phyloP scores from a whole-genome alignment of 53 echinoderm and acorn worm genomes.

The Crossaster papposus region DNA sequence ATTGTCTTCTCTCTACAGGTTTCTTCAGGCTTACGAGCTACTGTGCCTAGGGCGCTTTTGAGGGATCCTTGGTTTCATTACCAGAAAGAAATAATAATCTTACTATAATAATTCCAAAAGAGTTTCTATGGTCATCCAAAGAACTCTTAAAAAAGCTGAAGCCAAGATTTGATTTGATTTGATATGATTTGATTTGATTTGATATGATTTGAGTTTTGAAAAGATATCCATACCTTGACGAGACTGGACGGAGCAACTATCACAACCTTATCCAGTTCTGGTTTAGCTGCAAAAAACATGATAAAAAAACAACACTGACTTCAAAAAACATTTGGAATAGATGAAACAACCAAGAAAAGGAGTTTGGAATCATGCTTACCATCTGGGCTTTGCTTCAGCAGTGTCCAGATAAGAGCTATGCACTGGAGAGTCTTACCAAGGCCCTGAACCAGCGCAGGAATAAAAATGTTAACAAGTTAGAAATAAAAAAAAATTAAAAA shows the following conservation, averaged over 20 bases:
- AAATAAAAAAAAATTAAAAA: neutral
- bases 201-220: neutral
- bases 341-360: neutral
- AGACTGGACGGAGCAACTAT: slow-evolving; percentile 96
- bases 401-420: slow-evolving; percentile 92
- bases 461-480: too few species aligned
- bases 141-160: too few species aligned
- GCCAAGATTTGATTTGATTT: too few species aligned
- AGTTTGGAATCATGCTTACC: slow-evolving; percentile 59
- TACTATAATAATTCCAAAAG: too few species aligned
- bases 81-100: too few species aligned
- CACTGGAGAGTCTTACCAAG: slow-evolving; percentile 97
- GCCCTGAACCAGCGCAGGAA: slow-evolving; percentile 62
- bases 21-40: too few species aligned
- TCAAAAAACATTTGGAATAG: neutral
- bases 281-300: slow-evolving; percentile 75
- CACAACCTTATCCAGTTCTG: slow-evolving; percentile 83
- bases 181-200: neutral
- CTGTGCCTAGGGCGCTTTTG: too few species aligned
- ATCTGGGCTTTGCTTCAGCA: slow-evolving; percentile 87
- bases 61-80: too few species aligned
- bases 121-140: too few species aligned
- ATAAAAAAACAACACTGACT: neutral
- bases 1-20: too few species aligned
- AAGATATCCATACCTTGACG: slow-evolving; percentile 74